These are phyloP conservation scores for Ranitomeya variabilis DNA, from an alignment of 2,113 vertebrate genomes.

Conservation along the genomic window DNA sequence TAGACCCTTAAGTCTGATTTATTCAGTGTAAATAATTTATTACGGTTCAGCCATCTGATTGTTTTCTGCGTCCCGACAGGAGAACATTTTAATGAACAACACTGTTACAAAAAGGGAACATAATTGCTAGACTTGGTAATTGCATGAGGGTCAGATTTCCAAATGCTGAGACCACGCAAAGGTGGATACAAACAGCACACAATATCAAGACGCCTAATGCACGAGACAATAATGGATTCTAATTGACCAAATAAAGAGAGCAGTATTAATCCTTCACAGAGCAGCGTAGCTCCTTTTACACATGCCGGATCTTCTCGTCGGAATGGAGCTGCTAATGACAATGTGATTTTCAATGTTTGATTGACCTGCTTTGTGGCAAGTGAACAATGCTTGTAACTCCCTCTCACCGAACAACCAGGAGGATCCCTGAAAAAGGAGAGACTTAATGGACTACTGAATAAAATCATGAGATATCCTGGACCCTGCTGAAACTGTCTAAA, in stretches of 20 bases:
- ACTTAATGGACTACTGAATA: no score
- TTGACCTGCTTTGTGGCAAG: no score
- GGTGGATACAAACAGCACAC: constrained; percentile 30
- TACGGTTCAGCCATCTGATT: constrained; percentile 44
- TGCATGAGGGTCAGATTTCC: constrained; percentile 36
- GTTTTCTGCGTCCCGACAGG: constrained; percentile 47
- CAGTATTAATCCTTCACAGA: background rate
- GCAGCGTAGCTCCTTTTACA: background rate
- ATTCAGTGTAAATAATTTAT: constrained; percentile 55
- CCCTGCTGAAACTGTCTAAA: no score
- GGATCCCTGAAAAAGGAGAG: no score
- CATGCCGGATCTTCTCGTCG: background rate
- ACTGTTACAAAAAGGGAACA: constrained; percentile 34
- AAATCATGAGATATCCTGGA: no score
- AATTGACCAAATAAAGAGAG: constrained; percentile 44
- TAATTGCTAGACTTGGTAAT: constrained; percentile 51
- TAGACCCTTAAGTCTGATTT: constrained; percentile 42
- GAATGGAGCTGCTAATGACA: background rate
- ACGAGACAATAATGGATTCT: constrained; percentile 9
- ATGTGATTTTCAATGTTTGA: background rate
- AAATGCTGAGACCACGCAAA: constrained; percentile 34
- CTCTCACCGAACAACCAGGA: no score
- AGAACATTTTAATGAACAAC: constrained; percentile 55
- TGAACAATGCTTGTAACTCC: no score
- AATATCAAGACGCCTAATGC: background rate